Evolutionary conservation across 2,113 vertebrate genomes (phyloP), one percentile per base, ranked within the genome.

Genomic region (Xyrauchen texanus): DNA sequence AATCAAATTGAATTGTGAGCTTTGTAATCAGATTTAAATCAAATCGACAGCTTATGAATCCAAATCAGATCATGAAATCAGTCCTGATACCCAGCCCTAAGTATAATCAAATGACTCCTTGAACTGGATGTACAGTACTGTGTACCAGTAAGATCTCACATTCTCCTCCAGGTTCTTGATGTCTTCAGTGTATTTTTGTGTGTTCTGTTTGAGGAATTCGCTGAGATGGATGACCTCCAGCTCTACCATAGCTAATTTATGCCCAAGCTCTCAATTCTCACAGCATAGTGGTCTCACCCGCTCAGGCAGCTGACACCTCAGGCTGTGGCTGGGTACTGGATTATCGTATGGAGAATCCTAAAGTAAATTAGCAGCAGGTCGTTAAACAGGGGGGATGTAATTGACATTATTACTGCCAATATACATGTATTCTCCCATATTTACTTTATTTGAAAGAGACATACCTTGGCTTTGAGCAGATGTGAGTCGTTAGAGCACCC

Each of bases 101-200:
- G 8, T 49, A 2, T 8, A 49, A 49, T 49, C 47, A 49, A 4
- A 49, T 0, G 47, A 49, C 47, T 49, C 47, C 8, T 2, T 49
- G 47, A 2, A 49, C 47, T 6, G 47, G 47, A 49, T 49, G 47
- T 49, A 49, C 47, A 34, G 21, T 34, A 34, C 7, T 8, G 4
- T 49, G 47, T 34, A 6, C 47, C 8, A 10, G 51, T 64, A 9
- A 51, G 5, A 60, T 62, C 12, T 46, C 12, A 98, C 97, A 92
- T 98, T 98, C 79, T 98, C 97, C 76, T 98, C 96, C 90, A 98
- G 90, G 87, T 97, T 99, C 86, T 93, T 95, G 76, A 95, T 93
- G 80, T 98, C 96, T 67, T 98, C 97, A 11, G 85, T 92, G 53
- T 96, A 95, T 86, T 95, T 96, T 63, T 90, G 93, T 68, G 94